A percentile compares a stretch with the other conserved stretches of the same genome.
Conservation (phyloP, 2,797 vertebrate genomes). For the Aselliscus stoliczkanus region DNA sequence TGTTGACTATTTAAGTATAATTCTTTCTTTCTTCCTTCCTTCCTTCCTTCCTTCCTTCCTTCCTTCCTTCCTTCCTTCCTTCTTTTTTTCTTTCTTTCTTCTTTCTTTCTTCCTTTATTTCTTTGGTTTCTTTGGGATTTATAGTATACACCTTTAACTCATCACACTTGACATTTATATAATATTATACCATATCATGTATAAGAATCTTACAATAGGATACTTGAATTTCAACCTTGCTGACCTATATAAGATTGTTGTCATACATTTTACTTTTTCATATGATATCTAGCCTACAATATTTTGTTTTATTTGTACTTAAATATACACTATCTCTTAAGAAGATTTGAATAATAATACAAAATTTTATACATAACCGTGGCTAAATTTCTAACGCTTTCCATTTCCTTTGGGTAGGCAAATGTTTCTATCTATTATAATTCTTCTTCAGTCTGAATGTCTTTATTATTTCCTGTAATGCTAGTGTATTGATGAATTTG, state of each 20-base stretch:
- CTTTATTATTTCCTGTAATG: not conserved
- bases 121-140: not conserved
- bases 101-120: not conserved
- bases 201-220: not conserved
- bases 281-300: not conserved
- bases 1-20: not conserved
- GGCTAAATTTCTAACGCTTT: not conserved
- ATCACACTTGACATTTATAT: not conserved
- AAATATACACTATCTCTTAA: not conserved
- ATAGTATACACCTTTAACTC: not conserved
- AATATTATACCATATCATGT: not conserved
- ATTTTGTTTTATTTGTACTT: not conserved
- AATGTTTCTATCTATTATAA: not conserved
- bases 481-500: not conserved
- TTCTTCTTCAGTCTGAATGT: not conserved
- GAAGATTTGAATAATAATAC: not conserved
- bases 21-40: not conserved
- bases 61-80: not conserved
- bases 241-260: not conserved
- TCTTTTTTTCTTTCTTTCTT: not conserved
- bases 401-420: not conserved
- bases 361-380: not conserved
- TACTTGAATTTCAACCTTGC: not conserved
- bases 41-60: not conserved
- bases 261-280: not conserved